A percentile compares a stretch with the other conserved stretches of the same genome.
Conservation (phyloP, 2,888 invertebrate genomes). For the Noctua comes region DNA sequence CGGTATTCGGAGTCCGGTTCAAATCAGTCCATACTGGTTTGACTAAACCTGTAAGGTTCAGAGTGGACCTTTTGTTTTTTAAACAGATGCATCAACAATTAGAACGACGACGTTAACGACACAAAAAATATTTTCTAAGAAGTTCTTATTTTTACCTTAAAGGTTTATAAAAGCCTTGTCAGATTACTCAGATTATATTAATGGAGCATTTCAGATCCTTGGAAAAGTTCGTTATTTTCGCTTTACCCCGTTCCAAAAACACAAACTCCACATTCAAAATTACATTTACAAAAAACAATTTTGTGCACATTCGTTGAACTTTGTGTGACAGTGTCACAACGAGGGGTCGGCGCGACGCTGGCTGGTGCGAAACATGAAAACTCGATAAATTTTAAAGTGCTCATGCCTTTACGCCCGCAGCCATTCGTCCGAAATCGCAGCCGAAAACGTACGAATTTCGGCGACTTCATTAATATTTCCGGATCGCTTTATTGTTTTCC, state of each 20-base stretch:
- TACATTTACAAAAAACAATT: conserved; percentile 55
- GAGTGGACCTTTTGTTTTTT: not conserved
- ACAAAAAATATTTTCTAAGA: not conserved
- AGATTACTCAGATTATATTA: no score
- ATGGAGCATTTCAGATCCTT: not conserved
- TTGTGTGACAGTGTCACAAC: conserved; percentile 62
- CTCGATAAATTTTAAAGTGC: conserved; percentile 89
- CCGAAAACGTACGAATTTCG: conserved; percentile 66
- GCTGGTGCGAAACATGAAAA: conserved; percentile 80
- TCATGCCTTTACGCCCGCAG: conserved; percentile 78
- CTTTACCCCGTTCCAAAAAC: conserved; percentile 21
- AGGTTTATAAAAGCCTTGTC: not conserved
- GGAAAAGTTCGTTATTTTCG: not conserved
- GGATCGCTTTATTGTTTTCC: conserved; percentile 63
- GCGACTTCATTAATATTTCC: conserved; percentile 68
- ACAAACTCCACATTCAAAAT: conserved; percentile 49
- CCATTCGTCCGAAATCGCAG: conserved; percentile 74
- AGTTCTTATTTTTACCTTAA: not conserved
- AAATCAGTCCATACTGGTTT: not conserved
- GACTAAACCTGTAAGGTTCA: not conserved
- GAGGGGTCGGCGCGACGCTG: conserved; percentile 44
- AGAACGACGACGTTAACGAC: no score
- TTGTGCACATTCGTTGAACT: conserved; percentile 59
- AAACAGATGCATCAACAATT: not conserved
- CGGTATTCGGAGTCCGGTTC: not conserved